phyloP scores from a whole-genome alignment of 1,140 invertebrate species.

The Pectinophora gossypiella region DNA sequence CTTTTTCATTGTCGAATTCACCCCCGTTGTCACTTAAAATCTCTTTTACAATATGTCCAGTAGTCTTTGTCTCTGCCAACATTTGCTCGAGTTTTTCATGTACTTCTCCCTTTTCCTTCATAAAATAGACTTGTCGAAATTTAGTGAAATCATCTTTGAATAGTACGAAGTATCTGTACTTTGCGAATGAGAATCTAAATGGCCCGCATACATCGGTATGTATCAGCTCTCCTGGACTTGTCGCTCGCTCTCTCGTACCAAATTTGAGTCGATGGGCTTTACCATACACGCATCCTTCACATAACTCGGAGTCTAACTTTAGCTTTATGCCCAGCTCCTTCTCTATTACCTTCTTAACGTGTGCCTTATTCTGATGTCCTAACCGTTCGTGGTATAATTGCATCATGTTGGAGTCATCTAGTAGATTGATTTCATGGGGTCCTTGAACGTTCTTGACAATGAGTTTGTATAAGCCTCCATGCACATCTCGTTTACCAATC shows the following conservation, averaged over 20 bases:
- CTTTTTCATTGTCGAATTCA: constrained; percentile 40
- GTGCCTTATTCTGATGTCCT: constrained; percentile 2
- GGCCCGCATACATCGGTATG: constrained; percentile 12
- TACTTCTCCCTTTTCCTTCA: constrained; percentile 4
- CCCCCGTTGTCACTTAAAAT: constrained; percentile 33
- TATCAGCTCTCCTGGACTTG: constrained; percentile 12
- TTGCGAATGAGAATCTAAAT: not conserved
- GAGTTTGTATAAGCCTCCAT: constrained; percentile 7
- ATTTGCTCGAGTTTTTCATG: not conserved
- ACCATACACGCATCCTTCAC: constrained; percentile 19
- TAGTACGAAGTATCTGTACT: constrained; percentile 9
- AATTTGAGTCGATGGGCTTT: constrained; percentile 17
- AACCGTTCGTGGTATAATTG: constrained; percentile 7
- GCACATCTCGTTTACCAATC: not conserved
- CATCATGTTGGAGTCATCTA: not conserved
- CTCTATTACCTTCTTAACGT: constrained; percentile 5
- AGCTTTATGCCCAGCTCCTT: constrained; percentile 8
- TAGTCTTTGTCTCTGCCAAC: not conserved
- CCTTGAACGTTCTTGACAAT: not conserved
- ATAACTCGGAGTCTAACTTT: constrained; percentile 7
- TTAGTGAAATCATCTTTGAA: constrained; percentile 12
- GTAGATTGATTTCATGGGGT: not conserved
- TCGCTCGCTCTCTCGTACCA: constrained; percentile 17
- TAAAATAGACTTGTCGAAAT: constrained; percentile 9
- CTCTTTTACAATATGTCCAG: constrained; percentile 10